Evolutionary conservation across 2,888 invertebrate species (phyloP).

Genomic region (Cephonodes hylas): DNA sequence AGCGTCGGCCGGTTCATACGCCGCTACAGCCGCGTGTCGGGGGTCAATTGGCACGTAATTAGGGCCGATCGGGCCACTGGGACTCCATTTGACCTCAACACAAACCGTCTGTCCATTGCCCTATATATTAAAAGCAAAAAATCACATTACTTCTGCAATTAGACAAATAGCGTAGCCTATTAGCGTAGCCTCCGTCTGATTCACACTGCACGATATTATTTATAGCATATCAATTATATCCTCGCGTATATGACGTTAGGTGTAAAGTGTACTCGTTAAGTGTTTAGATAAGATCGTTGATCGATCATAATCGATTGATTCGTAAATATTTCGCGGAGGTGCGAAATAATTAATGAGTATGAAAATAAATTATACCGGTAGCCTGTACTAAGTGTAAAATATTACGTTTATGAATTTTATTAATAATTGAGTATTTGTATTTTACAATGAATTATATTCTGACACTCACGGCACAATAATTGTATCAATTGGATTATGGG

Average conservation of each 20-base stretch:
- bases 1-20: background rate
- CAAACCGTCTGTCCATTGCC: background rate
- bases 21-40: background rate
- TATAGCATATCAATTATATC: background rate
- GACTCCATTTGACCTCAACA: conserved; percentile 15
- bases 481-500: no score
- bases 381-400: background rate
- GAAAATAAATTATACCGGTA: background rate
- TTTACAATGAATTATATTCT: no score
- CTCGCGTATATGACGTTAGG: background rate
- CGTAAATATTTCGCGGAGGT: background rate
- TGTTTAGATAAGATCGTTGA: background rate
- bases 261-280: background rate
- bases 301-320: background rate
- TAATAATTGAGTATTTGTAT: no score
- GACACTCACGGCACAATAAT: no score
- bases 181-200: no score
- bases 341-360: background rate
- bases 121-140: background rate
- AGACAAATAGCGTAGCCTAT: no score
- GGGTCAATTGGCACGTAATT: conserved; percentile 40
- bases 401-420: background rate
- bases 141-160: background rate
- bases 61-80: conserved; percentile 31
- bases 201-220: background rate